Percentiles rank a stretch among this genome's conserved stretches.
Conservation (phyloP, 2,797 vertebrate genomes). For the Acestrorhynchus altus region DNA sequence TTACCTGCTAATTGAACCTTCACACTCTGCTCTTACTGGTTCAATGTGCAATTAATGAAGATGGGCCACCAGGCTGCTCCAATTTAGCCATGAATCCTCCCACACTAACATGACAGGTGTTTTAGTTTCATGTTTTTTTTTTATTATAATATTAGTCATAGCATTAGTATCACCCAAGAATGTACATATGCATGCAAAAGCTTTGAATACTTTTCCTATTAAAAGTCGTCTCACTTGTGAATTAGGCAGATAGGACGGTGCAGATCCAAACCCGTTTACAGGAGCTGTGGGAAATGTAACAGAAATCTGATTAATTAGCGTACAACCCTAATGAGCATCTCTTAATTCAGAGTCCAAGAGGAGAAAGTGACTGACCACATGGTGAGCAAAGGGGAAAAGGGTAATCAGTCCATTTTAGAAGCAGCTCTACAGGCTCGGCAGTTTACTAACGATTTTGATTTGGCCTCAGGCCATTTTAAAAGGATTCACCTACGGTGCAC, state of each 20-base stretch:
- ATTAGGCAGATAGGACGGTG: conserved; percentile 2
- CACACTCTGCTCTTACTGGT: no score
- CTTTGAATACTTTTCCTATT: background rate
- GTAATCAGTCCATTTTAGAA: conserved; percentile 39
- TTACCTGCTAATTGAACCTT: no score
- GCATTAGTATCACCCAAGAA: background rate
- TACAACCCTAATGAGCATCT: conserved; percentile 40
- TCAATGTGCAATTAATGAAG: no score
- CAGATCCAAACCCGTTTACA: conserved; percentile 40
- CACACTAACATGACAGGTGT: no score
- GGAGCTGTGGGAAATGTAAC: conserved; percentile 28
- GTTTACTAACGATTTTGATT: conserved; percentile 41
- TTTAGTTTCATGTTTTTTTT: no score
- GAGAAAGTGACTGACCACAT: conserved; percentile 36
- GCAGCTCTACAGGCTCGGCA: background rate
- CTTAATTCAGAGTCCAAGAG: conserved; percentile 27
- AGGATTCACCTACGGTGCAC: conserved; percentile 27
- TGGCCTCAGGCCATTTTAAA: conserved; percentile 27
- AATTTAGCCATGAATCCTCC: no score
- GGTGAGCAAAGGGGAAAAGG: conserved; percentile 22
- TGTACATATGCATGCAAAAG: background rate
- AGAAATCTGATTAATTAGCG: conserved; percentile 55
- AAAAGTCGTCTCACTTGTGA: background rate
- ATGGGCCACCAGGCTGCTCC: no score
- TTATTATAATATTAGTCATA: background rate